Conservation (phyloP, 2,888 invertebrate genomes). For the Ischnus inquisitorius region DNA sequence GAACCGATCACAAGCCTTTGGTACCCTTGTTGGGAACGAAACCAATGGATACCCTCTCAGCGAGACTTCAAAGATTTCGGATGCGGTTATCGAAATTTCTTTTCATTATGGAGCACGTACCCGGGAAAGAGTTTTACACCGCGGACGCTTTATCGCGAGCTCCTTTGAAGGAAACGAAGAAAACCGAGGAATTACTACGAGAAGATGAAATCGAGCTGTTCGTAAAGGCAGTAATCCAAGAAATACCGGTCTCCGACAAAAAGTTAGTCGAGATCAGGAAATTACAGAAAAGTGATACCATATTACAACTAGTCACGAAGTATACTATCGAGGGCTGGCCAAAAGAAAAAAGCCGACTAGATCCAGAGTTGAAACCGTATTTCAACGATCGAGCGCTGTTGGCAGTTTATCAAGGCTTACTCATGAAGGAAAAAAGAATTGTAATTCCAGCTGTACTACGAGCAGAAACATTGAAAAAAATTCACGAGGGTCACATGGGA, state of each 20-base stretch:
- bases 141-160: slow-evolving; percentile 76
- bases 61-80: slow-evolving; percentile 70
- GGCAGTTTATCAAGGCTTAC: slow-evolving; percentile 54
- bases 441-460: slow-evolving; percentile 68
- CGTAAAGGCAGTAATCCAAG: slow-evolving; percentile 15
- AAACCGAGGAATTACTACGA: neutral
- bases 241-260: neutral
- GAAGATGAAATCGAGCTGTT: slow-evolving; percentile 38
- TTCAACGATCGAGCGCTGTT: slow-evolving; percentile 38
- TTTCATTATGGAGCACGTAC: slow-evolving; percentile 75
- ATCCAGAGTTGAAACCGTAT: slow-evolving; percentile 36
- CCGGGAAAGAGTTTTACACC: slow-evolving; percentile 69
- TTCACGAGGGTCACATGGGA: slow-evolving; percentile 78
- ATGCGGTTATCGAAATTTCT: slow-evolving; percentile 32
- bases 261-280: neutral
- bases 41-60: slow-evolving; percentile 74
- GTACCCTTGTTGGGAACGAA: slow-evolving; percentile 70
- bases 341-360: slow-evolving; percentile 21
- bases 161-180: slow-evolving; percentile 26
- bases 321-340: slow-evolving; percentile 22
- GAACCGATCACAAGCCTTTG: slow-evolving; percentile 77
- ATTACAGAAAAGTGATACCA: neutral
- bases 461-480: slow-evolving; percentile 67
- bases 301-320: slow-evolving; percentile 32
- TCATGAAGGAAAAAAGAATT: slow-evolving; percentile 66